Conservation (phyloP, 2,797 vertebrate genomes). For the Micromesistius poutassou region DNA sequence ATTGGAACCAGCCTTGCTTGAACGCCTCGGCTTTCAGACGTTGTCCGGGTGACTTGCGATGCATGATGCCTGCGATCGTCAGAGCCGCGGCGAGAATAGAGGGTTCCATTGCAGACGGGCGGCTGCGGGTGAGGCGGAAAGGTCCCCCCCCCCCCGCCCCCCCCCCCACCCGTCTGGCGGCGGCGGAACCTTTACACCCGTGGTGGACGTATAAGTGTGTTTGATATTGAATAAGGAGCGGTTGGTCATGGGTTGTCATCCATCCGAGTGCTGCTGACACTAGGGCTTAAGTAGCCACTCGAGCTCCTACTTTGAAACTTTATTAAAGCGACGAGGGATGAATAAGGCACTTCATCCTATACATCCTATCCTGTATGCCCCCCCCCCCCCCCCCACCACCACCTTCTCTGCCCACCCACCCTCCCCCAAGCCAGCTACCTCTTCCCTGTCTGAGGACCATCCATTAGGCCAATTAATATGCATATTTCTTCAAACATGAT, state of each 20-base stretch:
- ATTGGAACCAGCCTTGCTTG: conserved; percentile 96
- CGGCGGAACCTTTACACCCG: background rate
- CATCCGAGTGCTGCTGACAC: background rate
- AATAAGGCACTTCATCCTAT: background rate
- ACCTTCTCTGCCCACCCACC: too few species aligned
- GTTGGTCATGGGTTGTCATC: background rate
- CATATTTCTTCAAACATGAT: too few species aligned
- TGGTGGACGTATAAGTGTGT: background rate
- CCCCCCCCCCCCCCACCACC: too few species aligned
- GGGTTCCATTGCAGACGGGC: conserved; percentile 45
- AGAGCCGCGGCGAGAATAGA: conserved; percentile 45
- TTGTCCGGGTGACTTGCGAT: conserved; percentile 84
- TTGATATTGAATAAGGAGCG: background rate
- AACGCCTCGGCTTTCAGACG: conserved; percentile 81
- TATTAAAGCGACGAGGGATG: background rate
- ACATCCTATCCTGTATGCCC: too few species aligned
- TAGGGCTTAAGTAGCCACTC: background rate
- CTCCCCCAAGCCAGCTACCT: too few species aligned
- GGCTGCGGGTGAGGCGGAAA: background rate
- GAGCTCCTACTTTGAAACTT: background rate
- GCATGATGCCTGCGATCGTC: conserved; percentile 72
- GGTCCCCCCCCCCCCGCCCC: background rate
- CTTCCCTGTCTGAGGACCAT: too few species aligned
- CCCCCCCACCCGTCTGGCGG: too few species aligned
- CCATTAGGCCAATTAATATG: too few species aligned